Conservation (phyloP, 2,113 vertebrate genomes). For the Empidonax traillii region DNA sequence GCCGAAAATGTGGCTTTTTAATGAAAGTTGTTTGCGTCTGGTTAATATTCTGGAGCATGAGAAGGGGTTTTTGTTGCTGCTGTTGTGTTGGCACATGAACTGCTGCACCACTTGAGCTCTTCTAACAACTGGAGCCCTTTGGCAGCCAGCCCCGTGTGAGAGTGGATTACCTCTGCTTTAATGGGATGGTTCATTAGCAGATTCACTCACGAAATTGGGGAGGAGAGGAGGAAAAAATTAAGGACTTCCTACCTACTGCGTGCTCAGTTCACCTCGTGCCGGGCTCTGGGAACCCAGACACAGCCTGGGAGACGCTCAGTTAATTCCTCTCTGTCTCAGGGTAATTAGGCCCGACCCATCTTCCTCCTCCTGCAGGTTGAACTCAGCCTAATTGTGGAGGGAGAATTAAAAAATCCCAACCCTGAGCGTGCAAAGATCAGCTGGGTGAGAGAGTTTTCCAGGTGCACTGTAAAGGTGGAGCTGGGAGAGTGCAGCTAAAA, state of each 20-base stretch:
- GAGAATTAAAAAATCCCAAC: background rate
- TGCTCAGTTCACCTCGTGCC: background rate
- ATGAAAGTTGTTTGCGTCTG: constrained; percentile 59
- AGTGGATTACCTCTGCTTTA: constrained; percentile 14
- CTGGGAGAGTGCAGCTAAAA: background rate
- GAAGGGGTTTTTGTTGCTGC: constrained; percentile 20
- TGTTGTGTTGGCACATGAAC: constrained; percentile 55
- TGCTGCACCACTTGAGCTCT: background rate
- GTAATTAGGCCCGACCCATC: background rate
- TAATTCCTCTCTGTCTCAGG: background rate
- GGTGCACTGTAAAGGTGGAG: background rate
- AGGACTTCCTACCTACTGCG: background rate
- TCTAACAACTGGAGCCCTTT: background rate
- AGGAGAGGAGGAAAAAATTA: background rate
- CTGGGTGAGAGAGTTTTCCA: background rate
- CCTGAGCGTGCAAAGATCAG: background rate
- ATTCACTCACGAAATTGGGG: background rate
- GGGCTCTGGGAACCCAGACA: background rate
- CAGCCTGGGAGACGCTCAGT: background rate
- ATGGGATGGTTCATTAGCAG: constrained; percentile 10
- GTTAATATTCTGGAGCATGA: constrained; percentile 51
- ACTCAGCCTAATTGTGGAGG: background rate
- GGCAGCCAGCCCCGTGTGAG: background rate
- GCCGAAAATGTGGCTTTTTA: constrained; percentile 58
- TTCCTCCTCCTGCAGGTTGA: background rate